Percentiles rank a stretch among this genome's conserved stretches.
Evolutionary conservation across 2,113 vertebrate species (phyloP).

Genomic region (Alexandromys fortis): DNA sequence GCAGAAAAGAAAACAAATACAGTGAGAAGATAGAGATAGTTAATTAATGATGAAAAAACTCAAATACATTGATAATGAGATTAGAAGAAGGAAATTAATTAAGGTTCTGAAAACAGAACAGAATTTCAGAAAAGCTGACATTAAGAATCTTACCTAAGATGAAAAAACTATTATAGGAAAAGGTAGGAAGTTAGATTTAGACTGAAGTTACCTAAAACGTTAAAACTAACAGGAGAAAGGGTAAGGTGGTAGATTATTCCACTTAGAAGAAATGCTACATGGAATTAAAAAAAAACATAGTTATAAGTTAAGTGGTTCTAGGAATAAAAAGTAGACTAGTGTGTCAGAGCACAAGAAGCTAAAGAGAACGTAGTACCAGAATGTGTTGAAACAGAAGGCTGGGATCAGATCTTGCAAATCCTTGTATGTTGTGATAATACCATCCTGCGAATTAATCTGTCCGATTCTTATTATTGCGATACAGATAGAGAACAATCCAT

Average conservation of each 20-base stretch:
- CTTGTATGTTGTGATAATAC: background rate
- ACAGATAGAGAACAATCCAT: background rate
- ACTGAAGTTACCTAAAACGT: background rate
- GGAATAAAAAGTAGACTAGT: background rate
- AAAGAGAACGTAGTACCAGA: background rate
- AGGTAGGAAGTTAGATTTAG: background rate
- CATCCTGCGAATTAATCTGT: background rate
- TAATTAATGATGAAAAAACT: background rate
- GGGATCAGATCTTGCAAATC: background rate
- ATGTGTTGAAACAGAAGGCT: background rate
- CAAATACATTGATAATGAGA: background rate
- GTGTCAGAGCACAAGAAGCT: background rate
- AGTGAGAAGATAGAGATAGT: background rate
- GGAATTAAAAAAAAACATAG: background rate
- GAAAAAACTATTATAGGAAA: background rate
- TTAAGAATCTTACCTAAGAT: background rate
- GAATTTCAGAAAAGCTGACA: background rate
- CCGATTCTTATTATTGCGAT: background rate
- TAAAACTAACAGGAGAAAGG: background rate
- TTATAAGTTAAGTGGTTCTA: background rate
- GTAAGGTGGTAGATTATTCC: background rate
- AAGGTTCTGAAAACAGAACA: background rate
- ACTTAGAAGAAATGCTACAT: background rate
- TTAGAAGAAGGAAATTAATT: background rate
- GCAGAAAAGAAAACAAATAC: background rate